Evolutionary conservation across 2,113 vertebrate species (phyloP).

Genomic region (Apus apus): DNA sequence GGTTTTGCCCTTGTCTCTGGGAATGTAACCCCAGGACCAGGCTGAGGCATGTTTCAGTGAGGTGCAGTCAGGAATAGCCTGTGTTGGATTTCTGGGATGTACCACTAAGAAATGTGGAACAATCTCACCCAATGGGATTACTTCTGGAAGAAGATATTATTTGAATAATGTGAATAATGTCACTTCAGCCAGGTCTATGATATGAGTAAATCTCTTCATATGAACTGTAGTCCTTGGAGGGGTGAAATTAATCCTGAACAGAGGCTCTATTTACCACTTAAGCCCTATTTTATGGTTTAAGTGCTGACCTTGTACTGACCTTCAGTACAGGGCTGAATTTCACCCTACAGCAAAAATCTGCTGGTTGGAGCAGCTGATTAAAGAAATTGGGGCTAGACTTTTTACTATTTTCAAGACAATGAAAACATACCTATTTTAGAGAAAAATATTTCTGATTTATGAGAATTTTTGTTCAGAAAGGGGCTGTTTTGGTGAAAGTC

Average conservation of each 20-base stretch:
- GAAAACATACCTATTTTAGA: conserved; percentile 44
- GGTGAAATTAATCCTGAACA: conserved; percentile 58
- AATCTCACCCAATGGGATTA: not conserved
- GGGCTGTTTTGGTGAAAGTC: conserved; percentile 49
- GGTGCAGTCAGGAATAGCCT: not conserved
- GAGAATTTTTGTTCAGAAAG: conserved; percentile 54
- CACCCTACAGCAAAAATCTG: conserved; percentile 29
- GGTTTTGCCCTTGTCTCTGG: not conserved
- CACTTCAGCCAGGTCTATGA: not conserved
- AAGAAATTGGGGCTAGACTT: conserved; percentile 32
- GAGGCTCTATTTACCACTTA: conserved; percentile 62
- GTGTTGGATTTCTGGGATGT: not conserved
- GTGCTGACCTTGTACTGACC: conserved; percentile 56
- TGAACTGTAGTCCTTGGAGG: conserved; percentile 24
- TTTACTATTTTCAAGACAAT: conserved; percentile 58
- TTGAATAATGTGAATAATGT: conserved; percentile 3
- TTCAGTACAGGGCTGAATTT: conserved; percentile 49
- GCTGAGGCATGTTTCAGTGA: not conserved
- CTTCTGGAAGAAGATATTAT: not conserved
- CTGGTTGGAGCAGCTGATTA: conserved; percentile 10
- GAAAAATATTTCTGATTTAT: conserved; percentile 55
- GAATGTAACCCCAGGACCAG: not conserved
- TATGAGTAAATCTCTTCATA: conserved; percentile 42
- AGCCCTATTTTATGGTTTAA: conserved; percentile 69
- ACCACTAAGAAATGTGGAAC: not conserved